These are phyloP conservation scores for Anas capensis DNA, from an alignment of 2,797 vertebrate genomes.

Conservation along the genomic window DNA sequence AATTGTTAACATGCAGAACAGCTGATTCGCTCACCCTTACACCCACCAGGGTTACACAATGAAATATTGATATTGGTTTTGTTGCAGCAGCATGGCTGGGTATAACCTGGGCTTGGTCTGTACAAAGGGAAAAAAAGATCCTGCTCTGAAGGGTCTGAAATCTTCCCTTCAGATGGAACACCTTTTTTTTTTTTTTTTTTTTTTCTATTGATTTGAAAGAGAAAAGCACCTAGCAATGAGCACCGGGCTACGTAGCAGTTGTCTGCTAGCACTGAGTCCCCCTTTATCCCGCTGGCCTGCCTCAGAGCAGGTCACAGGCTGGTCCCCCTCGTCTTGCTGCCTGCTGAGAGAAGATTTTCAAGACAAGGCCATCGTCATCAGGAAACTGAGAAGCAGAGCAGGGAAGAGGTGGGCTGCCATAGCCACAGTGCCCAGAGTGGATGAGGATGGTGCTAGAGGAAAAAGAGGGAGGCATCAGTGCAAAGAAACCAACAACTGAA, in stretches of 20 bases:
- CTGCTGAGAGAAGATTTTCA: not conserved
- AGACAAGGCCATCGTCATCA: not conserved
- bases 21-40: not conserved
- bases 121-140: not conserved
- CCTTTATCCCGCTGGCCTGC: not conserved
- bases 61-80: fast-evolving
- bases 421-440: not conserved
- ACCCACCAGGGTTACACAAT: not conserved
- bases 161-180: not conserved
- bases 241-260: not conserved
- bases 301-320: not conserved
- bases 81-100: not conserved
- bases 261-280: not conserved
- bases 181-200: not conserved
- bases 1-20: not conserved
- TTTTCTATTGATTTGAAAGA: not conserved
- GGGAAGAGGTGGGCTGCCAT: not conserved
- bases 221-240: not conserved
- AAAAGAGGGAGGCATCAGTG: not conserved
- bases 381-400: not conserved
- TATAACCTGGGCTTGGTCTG: not conserved
- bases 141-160: not conserved
- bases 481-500: not conserved
- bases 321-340: not conserved
- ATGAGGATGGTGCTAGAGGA: not conserved